Percentiles rank a stretch among this genome's conserved stretches.
phyloP scores from a whole-genome alignment of 1,140 invertebrate genomes.

The Vollenhovia emeryi region DNA sequence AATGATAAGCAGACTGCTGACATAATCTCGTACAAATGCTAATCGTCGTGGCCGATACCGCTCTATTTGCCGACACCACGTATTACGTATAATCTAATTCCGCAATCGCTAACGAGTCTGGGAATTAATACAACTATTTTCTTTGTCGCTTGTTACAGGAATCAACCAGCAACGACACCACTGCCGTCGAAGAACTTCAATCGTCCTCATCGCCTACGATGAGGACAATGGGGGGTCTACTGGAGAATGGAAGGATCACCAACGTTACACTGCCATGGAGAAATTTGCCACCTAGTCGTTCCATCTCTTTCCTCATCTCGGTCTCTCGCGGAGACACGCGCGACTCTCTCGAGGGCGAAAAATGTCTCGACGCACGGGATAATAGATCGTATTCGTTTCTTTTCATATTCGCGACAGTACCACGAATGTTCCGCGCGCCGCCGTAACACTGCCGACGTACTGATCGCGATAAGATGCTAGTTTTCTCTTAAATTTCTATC shows the following conservation, averaged over 20 bases:
- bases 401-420: background rate
- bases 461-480: constrained; percentile 15
- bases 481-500: constrained; percentile 39
- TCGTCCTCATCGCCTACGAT: constrained; percentile 36
- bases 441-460: background rate
- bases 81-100: background rate
- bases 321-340: background rate
- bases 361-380: background rate
- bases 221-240: constrained; percentile 34
- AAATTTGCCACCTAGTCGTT: constrained; percentile 65
- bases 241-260: constrained; percentile 53
- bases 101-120: background rate
- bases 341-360: constrained; percentile 15
- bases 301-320: constrained; percentile 41
- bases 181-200: constrained; percentile 72
- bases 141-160: constrained; percentile 77
- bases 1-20: constrained; percentile 13
- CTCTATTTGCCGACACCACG: background rate
- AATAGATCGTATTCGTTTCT: constrained; percentile 33
- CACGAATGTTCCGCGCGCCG: background rate
- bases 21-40: background rate
- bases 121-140: constrained; percentile 9
- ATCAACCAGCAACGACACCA: constrained; percentile 77
- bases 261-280: constrained; percentile 74
- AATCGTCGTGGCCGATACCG: background rate